These are phyloP conservation scores for Zoanthus gigantus DNA, from an alignment of 92 coral and sea anemone genomes.

Conservation along the genomic window DNA sequence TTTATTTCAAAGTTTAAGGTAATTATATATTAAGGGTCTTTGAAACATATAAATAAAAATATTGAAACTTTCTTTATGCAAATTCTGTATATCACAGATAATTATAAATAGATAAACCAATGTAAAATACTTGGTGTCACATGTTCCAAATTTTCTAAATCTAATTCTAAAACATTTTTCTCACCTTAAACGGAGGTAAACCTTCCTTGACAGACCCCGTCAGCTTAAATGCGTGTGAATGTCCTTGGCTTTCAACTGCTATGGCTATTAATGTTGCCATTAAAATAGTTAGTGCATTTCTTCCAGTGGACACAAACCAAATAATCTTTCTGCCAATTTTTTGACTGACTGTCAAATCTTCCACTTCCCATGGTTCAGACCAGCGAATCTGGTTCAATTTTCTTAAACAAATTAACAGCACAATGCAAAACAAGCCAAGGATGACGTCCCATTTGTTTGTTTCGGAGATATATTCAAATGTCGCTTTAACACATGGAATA, in stretches of 20 bases:
- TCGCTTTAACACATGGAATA: slow-evolving; percentile 63
- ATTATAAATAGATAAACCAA: no score
- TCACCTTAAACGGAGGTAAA: slow-evolving; percentile 87
- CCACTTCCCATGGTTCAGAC: slow-evolving; percentile 69
- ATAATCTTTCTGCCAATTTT: slow-evolving; percentile 80
- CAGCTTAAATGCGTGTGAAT: slow-evolving; percentile 58
- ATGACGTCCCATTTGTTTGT: slow-evolving; percentile 86
- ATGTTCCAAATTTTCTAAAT: no score
- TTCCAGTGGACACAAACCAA: slow-evolving; percentile 84
- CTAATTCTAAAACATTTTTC: background rate
- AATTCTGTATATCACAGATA: no score
- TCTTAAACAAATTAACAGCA: slow-evolving; percentile 65
- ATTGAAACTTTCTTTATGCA: no score
- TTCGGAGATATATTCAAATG: slow-evolving; percentile 69
- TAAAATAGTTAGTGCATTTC: slow-evolving; percentile 89
- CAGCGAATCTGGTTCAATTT: slow-evolving; percentile 67
- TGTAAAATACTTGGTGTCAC: no score
- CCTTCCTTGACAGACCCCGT: slow-evolving; percentile 78
- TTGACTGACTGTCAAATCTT: slow-evolving; percentile 64
- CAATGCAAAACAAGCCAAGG: slow-evolving; percentile 77
- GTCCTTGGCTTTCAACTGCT: slow-evolving; percentile 69
- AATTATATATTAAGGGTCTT: no score
- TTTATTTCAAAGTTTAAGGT: no score
- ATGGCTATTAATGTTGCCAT: slow-evolving; percentile 73
- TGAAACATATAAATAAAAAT: no score